phyloP scores from a whole-genome alignment of 2,113 vertebrate genomes.

The Raja brachyura region DNA sequence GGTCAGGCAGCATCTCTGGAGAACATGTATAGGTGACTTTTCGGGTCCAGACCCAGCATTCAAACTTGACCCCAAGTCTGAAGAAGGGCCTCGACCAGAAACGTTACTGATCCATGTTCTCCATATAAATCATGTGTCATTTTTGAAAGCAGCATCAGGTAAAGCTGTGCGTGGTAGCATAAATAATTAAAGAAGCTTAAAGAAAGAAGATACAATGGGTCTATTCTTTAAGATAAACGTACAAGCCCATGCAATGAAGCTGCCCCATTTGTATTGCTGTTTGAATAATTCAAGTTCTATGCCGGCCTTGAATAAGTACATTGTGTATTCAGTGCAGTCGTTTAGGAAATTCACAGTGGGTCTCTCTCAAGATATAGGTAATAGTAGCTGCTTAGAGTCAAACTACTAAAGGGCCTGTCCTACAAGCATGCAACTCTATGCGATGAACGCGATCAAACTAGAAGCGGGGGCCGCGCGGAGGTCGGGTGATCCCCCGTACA shows the following conservation, averaged over 20 bases:
- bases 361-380: not conserved
- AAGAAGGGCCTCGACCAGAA: too few relatives aligned
- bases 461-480: too few relatives aligned
- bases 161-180: not conserved
- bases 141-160: not conserved
- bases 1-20: too few relatives aligned
- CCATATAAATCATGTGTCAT: not conserved
- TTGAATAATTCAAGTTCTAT: not conserved
- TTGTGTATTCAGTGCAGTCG: not conserved
- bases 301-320: not conserved
- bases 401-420: too few relatives aligned
- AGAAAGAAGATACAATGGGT: not conserved
- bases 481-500: too few relatives aligned
- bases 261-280: not conserved
- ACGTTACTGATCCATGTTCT: too few relatives aligned
- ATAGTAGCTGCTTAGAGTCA: not conserved
- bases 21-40: too few relatives aligned
- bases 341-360: not conserved
- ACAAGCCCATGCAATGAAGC: not conserved
- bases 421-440: too few relatives aligned
- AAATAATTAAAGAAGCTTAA: not conserved
- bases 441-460: too few relatives aligned
- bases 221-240: not conserved
- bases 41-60: too few relatives aligned
- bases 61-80: too few relatives aligned